A percentile compares a stretch with the other conserved stretches of the same genome.
Evolutionary conservation across 2,113 vertebrate genomes (phyloP).

Genomic region (Sterna hirundo): DNA sequence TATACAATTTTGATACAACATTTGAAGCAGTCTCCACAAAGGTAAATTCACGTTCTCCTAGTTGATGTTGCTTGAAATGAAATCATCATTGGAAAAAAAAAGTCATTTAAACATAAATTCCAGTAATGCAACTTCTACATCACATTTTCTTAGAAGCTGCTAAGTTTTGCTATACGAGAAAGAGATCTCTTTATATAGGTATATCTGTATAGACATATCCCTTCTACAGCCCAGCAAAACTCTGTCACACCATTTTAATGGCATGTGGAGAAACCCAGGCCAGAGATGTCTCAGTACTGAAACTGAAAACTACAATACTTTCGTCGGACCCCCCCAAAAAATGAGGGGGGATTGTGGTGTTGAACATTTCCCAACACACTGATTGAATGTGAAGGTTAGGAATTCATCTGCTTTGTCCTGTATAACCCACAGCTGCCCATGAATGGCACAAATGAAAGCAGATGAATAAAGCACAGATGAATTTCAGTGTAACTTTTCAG

Average conservation of each 20-base stretch:
- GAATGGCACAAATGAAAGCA: slow-evolving; percentile 33
- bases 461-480: slow-evolving; percentile 39
- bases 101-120: slow-evolving; percentile 45
- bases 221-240: background rate
- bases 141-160: slow-evolving; percentile 22
- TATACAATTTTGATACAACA: background rate
- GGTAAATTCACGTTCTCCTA: slow-evolving; percentile 30
- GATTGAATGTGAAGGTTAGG: slow-evolving; percentile 5
- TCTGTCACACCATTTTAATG: background rate
- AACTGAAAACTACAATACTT: background rate
- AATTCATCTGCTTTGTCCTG: slow-evolving; percentile 12
- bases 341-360: background rate
- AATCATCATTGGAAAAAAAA: slow-evolving; percentile 15
- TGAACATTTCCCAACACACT: background rate
- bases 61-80: slow-evolving; percentile 52
- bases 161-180: background rate
- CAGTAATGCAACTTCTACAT: slow-evolving; percentile 54
- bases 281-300: background rate
- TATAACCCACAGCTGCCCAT: background rate
- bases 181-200: background rate
- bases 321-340: background rate
- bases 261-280: background rate
- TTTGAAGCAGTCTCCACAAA: slow-evolving; percentile 31
- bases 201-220: background rate
- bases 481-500: slow-evolving; percentile 57